Evolutionary conservation across 2,797 vertebrate genomes (phyloP), one percentile per base, ranked within the genome.

Genomic region (Lepidocolaptes lacrymiger): DNA sequence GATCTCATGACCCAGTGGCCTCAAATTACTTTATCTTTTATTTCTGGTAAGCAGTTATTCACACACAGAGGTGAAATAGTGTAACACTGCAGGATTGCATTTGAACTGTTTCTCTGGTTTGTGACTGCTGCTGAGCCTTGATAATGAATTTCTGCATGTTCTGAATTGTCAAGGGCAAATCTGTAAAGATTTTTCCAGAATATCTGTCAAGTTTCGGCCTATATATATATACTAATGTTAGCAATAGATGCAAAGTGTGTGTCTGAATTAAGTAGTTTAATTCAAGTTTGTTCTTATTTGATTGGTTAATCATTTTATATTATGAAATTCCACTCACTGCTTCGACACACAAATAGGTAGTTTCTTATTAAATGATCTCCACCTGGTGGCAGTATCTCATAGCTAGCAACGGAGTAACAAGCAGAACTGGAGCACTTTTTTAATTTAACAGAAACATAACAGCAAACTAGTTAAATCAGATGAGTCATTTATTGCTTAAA

Each of bases 351-450:
- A 41, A 89, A 49, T 62, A 44, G 15, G 15, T 64, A 69, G 32
- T n/a, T 94, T 72, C n/a, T 77, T 91, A 90, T 64, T 91, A 81
- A 89, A 67, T 81, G 52, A 78, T 91, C 91, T 96, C 95, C 96
- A 90, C 92, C 96, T 96, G 95, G 95, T 96, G 95, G 96, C 96
- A 96, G 94, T 93, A 86, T 91, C 79, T 97, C 85, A 92, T 95
- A 95, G 55, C 95, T 54, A 73, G 85, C 91, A 93, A 56, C 16
- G 10, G 24, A 85, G 28, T 24, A 83, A 62, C 32, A 85, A 74
- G 58, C 49, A 62, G 54, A 85, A 73, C 32, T 49, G 19, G 23
- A 73, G 39, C 30, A 44, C 21, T 59, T 21, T 52, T 56, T 24
- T 49, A 68, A 39, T 34, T 74, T 77, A 77, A 49, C 36, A 58